Evolutionary conservation across 2,113 vertebrate species (phyloP), one percentile per base, ranked within the genome.

Genomic region (Odontesthes bonariensis): DNA sequence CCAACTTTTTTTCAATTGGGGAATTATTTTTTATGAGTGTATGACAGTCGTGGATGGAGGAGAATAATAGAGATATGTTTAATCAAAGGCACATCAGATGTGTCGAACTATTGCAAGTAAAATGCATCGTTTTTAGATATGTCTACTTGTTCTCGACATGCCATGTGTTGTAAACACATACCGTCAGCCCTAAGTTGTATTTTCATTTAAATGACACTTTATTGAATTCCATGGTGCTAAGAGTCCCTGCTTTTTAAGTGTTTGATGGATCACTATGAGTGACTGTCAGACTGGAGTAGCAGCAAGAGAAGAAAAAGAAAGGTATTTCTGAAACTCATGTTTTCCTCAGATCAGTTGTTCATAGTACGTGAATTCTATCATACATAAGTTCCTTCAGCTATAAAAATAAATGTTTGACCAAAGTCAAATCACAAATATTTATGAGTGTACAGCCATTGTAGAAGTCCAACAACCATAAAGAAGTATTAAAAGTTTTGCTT

Each of bases 81-180:
- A 69, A 86, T 88, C 76, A 82, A 72, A 27, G 69, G 69, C 72
- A 22, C 90, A 92, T 92, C 69, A 88, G 74, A 90, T 91, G 89
- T 79, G 87, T 87, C 73, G 31, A 55, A 51, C 77, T 59, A 73
- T 80, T 67, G 63, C 67, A 70, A 82, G 72, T 40, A 54, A 77
- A 81, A 72, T 61, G 69, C 74, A 62, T 79, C 14, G 7, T 55
- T 61, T 83, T 49, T 27, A 32, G 75, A 73, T 68, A 53, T 82
- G 73, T 85, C 60, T 32, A 42, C 75, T 57, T 69, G 52, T 73
- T 75, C 40, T 77, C 7, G 52, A 76, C 82, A 63, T 75, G 81
- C 74, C 78, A 77, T 57, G 86, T 92, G 87, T 93, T 91, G 38
- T 59, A 81, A 91, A 91, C 88, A 90, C 92, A 82, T 22, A 42